A percentile compares a stretch with the other conserved stretches of the same genome.
These are phyloP conservation scores for Agrotis exclamationis DNA, from an alignment of 2,888 invertebrate species.

Conservation along the genomic window DNA sequence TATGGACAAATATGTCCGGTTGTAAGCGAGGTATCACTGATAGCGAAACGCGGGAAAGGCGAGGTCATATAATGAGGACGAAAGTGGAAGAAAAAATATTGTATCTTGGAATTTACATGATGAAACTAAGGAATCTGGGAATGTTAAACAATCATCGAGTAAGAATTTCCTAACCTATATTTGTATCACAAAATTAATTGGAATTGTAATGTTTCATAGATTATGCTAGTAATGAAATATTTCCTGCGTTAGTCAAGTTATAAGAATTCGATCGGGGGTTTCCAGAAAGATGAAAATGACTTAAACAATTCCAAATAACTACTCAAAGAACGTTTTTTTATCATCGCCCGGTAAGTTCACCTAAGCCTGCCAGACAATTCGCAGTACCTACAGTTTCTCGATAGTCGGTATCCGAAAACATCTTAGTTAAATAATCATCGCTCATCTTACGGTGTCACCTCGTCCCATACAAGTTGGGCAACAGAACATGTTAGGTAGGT, in stretches of 20 bases:
- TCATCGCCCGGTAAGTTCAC: background rate
- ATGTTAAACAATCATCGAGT: background rate
- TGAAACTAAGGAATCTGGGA: background rate
- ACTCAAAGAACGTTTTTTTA: too few species aligned
- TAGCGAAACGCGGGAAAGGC: background rate
- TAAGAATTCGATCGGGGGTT: background rate
- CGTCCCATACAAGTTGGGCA: constrained; percentile 26
- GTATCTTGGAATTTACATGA: background rate
- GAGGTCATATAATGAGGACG: background rate
- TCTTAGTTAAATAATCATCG: background rate
- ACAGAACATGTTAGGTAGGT: constrained; percentile 40
- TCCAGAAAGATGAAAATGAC: background rate
- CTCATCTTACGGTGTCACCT: constrained; percentile 9
- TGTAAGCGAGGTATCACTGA: background rate
- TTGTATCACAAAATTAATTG: background rate
- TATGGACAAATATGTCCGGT: constrained; percentile 40
- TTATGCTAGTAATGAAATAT: background rate
- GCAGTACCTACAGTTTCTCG: background rate
- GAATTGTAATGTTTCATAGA: background rate
- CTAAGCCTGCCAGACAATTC: too few species aligned
- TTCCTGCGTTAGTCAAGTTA: background rate
- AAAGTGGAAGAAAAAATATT: background rate
- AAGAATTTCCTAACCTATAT: background rate
- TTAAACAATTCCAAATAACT: background rate
- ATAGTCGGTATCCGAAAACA: background rate